Evolutionary conservation across 2,113 vertebrate species (phyloP).

Genomic region (Larimichthys crocea): DNA sequence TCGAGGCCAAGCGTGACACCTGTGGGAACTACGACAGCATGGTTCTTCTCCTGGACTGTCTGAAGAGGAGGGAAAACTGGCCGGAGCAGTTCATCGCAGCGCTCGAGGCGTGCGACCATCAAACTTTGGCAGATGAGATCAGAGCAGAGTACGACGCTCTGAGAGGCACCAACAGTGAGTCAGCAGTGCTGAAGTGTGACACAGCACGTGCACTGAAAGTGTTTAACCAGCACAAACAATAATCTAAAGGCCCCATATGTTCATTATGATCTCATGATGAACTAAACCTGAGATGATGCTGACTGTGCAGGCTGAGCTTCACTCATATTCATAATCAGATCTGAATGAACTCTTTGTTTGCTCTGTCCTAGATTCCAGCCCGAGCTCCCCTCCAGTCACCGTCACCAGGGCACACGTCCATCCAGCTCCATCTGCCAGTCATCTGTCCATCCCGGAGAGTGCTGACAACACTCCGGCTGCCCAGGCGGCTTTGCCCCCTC

Average conservation of each 20-base stretch:
- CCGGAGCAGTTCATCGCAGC: conserved; percentile 79
- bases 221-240: too few species aligned
- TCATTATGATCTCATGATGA: neutral
- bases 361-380: conserved; percentile 53
- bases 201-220: too few species aligned
- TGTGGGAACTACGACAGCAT: conserved; percentile 70
- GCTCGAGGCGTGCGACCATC: conserved; percentile 61
- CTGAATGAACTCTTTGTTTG: conserved; percentile 28
- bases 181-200: neutral
- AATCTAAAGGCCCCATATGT: neutral
- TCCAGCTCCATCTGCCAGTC: conserved; percentile 53
- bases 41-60: conserved; percentile 77
- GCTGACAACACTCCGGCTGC: conserved; percentile 14
- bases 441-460: conserved; percentile 37
- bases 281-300: neutral
- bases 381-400: conserved; percentile 47
- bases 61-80: conserved; percentile 82
- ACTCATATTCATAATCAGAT: neutral
- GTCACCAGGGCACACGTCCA: conserved; percentile 72
- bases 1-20: conserved; percentile 76
- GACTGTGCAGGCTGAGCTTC: neutral
- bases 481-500: conserved; percentile 19
- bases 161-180: conserved; percentile 52
- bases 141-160: conserved; percentile 69
- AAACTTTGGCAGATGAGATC: conserved; percentile 59